Conservation (phyloP, 2,888 invertebrate genomes). For the Calliopum simillimum region DNA sequence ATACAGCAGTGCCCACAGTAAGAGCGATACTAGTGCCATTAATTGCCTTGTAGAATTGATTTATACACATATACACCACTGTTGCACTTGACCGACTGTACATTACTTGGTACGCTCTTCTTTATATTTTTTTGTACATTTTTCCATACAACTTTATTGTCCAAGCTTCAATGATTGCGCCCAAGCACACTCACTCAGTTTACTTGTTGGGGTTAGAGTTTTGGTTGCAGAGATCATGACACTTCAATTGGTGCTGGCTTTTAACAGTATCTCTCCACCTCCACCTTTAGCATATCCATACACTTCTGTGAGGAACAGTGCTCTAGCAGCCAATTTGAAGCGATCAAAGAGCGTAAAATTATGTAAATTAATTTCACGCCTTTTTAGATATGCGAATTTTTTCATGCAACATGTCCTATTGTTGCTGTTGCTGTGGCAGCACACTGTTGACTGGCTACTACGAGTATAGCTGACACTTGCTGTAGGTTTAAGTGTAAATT, state of each 20-base stretch:
- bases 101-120: constrained; percentile 24
- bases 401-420: constrained; percentile 27
- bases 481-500: no score
- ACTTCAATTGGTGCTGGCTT: constrained; percentile 19
- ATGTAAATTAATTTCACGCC: constrained; percentile 69
- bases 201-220: background rate
- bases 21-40: no score
- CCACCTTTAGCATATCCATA: background rate
- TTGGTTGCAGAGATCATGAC: background rate
- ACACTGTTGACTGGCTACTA: background rate
- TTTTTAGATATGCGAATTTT: constrained; percentile 65
- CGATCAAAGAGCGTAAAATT: constrained; percentile 68
- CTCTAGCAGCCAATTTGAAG: constrained; percentile 51
- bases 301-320: background rate
- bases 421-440: background rate
- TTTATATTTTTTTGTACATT: constrained; percentile 23
- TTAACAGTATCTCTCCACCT: background rate
- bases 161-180: constrained; percentile 46
- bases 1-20: no score
- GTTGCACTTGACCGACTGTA: constrained; percentile 12
- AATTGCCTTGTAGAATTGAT: no score
- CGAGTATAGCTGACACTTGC: background rate
- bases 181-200: constrained; percentile 1
- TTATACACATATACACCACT: background rate
- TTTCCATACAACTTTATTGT: constrained; percentile 45